Evolutionary conservation across 2,888 invertebrate genomes (phyloP), one percentile per base, ranked within the genome.

Genomic region (Amiota communis): DNA sequence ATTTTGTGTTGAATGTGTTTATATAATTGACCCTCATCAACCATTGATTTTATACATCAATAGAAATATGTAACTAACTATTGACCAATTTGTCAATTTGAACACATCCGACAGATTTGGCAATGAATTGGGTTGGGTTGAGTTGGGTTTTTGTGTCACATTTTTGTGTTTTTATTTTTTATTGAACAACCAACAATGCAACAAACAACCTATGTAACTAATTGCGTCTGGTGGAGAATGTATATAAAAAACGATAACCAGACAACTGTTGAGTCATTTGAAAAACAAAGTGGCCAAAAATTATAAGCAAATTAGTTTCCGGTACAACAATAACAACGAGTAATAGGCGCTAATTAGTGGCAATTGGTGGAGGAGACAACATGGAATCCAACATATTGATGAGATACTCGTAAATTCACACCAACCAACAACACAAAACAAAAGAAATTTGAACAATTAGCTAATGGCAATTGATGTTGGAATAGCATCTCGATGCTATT

Each of bases 291-390:
- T 80, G 82, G 79, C 81, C 85, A 83, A 83, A 83, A 76, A 83
- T 80, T 85, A 83, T 85, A 85, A 82, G 78, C 77, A 83, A 85
- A 82, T 36, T 83, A 80, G 80, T 83, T 83, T 83, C 83, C 83
- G 83, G 85, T 77, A 65, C 20, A 59, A 17, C 23, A 36, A 36
- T 0, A 36, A 0, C 12, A 12, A 53, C 53, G 23, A 53, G 36
- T 59, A 12, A 36, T 59, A 59, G 23, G 59, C 23, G 47, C 48
- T 65, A 65, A 65, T 65, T 65, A 65, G 65, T 48, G 65, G 47
- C 64, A 20, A 65, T 47, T 47, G n/a, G 65, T 49, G 49, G 17
- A 8, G 17, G 17, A 2, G 57, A 57, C 57, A 15, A n/a, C 15
- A 53, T n/a, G n/a, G n/a, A 11, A 53, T 11, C 13, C 53, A 53